Percentiles rank a stretch among this genome's conserved stretches.
Evolutionary conservation across 92 coral and sea anemone genomes (phyloP).

Genomic region (Palythoa grandiflora): DNA sequence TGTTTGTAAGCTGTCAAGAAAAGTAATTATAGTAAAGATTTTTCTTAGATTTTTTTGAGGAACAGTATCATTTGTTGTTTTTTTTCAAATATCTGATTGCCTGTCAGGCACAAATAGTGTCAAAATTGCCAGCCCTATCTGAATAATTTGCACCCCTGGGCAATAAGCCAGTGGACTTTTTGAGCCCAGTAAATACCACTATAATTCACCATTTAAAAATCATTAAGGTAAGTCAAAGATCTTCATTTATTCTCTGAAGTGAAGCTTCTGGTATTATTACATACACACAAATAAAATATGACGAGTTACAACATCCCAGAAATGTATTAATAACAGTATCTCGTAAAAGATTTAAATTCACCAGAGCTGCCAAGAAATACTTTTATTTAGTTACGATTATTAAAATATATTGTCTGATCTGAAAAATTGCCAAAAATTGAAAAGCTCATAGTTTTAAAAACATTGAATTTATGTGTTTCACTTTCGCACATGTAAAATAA

Average conservation of each 20-base stretch:
- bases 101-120: no score
- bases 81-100: background rate
- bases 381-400: background rate
- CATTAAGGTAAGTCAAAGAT: background rate
- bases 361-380: background rate
- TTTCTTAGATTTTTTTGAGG: background rate
- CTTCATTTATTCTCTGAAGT: background rate
- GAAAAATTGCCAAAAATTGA: background rate
- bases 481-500: background rate
- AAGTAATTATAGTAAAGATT: background rate
- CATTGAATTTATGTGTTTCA: background rate
- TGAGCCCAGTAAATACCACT: background rate
- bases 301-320: background rate
- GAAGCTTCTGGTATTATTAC: background rate
- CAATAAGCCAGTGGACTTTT: no score
- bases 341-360: background rate
- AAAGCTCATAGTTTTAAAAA: background rate
- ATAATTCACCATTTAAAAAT: background rate
- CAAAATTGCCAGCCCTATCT: no score
- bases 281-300: background rate
- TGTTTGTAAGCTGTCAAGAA: no score
- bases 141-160: no score
- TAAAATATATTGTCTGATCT: background rate
- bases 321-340: background rate
- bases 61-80: background rate